Evolutionary conservation across 2,888 invertebrate species (phyloP), one percentile per base, ranked within the genome.

Genomic region (Brachypalpus laphriformis): DNA sequence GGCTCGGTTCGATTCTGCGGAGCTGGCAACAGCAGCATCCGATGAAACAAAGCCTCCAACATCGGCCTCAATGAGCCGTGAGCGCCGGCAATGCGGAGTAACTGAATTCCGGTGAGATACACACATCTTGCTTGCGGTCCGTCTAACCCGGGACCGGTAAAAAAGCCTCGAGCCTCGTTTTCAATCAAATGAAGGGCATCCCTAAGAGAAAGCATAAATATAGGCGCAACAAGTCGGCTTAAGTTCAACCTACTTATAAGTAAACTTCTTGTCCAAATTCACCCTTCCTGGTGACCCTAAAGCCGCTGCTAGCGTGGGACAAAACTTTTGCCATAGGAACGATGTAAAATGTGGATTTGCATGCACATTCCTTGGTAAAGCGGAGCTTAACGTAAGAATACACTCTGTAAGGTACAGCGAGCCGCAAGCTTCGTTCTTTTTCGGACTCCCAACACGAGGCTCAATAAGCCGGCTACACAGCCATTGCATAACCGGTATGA

Each of bases 301-400:
- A 77, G 98, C 95, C 0, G 97, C 96, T 72, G 98, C 96, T 87
- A 98, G 92, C 0, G 97, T 96, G 0, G 98, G 98, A 89, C 98
- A 98, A 89, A 98, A 96, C 89, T 97, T 96, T 91, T 98, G 97
- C 98, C 98, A 97, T 8, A 97, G 93, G 89, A 97, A 97, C 3
- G 96, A 96, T 1, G 96, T 96, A 90, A 97, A 97, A 91, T 97
- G 97, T 0, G 95, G 94, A 92, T 97, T 97, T 1, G 95, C 95
- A 88, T 96, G 96, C 7, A 97, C 96, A 87, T 96, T 94, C 88
- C 96, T 96, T 0, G 97, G 97, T 63, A 97, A 92, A 63, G 96
- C 97, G 8, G 96, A 96, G 89, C 97, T 95, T 77, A 98, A 92
- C 0, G 97, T 97, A 82, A 97, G 93, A 70, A 98, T 94, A 89